These are phyloP conservation scores for Scophthalmus maximus DNA, from an alignment of 2,113 vertebrate genomes.

Conservation along the genomic window DNA sequence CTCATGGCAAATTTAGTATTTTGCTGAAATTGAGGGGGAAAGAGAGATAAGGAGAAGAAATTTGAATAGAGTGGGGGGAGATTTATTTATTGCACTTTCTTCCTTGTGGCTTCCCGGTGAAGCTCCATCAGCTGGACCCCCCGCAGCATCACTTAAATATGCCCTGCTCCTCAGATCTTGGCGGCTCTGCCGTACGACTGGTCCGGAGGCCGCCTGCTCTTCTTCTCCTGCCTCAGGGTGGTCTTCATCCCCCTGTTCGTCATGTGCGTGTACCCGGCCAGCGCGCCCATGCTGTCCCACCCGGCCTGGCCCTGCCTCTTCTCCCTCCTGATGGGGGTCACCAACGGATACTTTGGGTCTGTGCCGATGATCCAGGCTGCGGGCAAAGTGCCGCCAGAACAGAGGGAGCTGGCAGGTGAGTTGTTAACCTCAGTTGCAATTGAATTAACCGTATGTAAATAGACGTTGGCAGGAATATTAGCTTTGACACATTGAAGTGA, in stretches of 20 bases:
- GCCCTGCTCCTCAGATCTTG: conserved; percentile 85
- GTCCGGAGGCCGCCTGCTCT: conserved; percentile 90
- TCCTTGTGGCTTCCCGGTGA: neutral
- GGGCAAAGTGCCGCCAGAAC: conserved; percentile 91
- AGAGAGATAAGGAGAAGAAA: conserved; percentile 20
- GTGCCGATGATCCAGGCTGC: conserved; percentile 98
- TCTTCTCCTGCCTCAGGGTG: conserved; percentile 91
- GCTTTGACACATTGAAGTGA: neutral
- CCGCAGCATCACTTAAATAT: neutral
- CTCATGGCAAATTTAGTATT: conserved; percentile 28
- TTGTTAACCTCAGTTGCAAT: no score
- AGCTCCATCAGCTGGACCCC: no score
- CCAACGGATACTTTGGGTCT: conserved; percentile 96
- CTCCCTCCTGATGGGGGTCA: conserved; percentile 97
- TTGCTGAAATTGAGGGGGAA: conserved; percentile 31
- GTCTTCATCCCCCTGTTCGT: conserved; percentile 98
- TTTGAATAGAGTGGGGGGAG: no score
- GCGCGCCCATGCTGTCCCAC: conserved; percentile 88
- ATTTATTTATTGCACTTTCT: neutral
- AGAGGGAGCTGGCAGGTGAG: conserved; percentile 95
- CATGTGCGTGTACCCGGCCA: conserved; percentile 92
- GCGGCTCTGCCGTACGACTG: conserved; percentile 94
- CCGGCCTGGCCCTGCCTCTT: conserved; percentile 97
- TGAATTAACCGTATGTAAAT: no score
- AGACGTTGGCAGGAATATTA: no score